phyloP scores from a whole-genome alignment of 2,888 invertebrate genomes.

The Patella depressa region DNA sequence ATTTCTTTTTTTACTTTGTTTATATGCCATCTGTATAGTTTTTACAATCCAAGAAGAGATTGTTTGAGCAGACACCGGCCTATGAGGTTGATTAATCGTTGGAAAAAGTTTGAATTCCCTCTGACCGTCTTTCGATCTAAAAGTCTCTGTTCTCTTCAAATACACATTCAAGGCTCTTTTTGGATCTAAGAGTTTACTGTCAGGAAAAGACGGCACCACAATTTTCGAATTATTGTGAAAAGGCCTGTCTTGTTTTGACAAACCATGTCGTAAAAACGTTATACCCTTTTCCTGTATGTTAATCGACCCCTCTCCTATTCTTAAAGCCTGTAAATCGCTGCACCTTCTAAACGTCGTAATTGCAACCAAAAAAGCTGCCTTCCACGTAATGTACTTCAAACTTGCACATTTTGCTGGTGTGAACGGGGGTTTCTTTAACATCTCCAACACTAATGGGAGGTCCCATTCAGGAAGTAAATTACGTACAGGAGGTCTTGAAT shows the following conservation, averaged over 20 bases:
- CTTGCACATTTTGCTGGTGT: neutral
- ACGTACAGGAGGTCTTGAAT: neutral
- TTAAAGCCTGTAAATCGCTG: neutral
- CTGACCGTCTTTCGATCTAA: neutral
- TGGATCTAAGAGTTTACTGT: neutral
- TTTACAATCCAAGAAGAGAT: slow-evolving; percentile 10
- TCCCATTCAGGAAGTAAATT: neutral
- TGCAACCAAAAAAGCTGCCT: slow-evolving; percentile 4
- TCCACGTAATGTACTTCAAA: neutral
- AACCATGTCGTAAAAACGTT: neutral
- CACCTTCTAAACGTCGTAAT: neutral
- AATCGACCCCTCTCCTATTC: neutral
- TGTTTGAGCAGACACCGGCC: slow-evolving; percentile 4
- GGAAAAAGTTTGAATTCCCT: neutral
- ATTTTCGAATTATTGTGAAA: neutral
- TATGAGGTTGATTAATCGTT: neutral
- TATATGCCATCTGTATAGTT: slow-evolving; percentile 13
- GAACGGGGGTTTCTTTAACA: neutral
- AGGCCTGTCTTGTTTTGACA: neutral
- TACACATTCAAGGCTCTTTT: neutral
- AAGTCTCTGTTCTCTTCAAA: neutral
- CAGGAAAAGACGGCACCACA: neutral
- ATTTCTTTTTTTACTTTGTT: too few relatives aligned
- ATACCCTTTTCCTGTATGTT: neutral
- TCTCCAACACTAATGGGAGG: neutral